Evolutionary conservation across 2,797 vertebrate genomes (phyloP).

Genomic region (Onychomys arenicola): DNA sequence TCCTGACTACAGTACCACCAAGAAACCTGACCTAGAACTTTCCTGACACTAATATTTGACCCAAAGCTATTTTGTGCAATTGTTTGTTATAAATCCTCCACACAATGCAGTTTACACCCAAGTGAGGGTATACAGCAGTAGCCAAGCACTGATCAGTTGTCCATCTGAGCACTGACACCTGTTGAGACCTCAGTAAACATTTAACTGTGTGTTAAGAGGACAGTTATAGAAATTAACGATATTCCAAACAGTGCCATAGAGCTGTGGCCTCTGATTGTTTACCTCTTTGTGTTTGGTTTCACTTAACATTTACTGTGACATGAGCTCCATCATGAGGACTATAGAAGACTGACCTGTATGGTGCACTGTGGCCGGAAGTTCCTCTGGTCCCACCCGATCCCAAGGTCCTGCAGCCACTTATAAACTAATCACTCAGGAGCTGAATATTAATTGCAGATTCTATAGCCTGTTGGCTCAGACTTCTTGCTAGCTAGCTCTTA

Average conservation of each 20-base stretch:
- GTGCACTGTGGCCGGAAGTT: neutral
- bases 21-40: constrained; percentile 21
- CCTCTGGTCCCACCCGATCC: too few relatives aligned
- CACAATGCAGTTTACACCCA: neutral
- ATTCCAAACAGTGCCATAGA: neutral
- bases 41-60: neutral
- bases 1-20: neutral
- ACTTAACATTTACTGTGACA: neutral
- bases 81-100: neutral
- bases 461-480: too few relatives aligned
- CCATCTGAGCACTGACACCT: neutral
- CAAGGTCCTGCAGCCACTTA: too few relatives aligned
- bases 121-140: neutral
- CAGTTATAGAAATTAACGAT: neutral
- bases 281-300: neutral
- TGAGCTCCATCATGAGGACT: neutral
- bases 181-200: neutral
- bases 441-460: too few relatives aligned
- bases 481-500: too few relatives aligned
- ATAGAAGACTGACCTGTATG: neutral
- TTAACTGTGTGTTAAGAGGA: neutral
- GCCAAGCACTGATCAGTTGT: neutral
- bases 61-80: neutral
- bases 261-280: neutral
- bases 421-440: too few relatives aligned